phyloP scores from a whole-genome alignment of 2,888 invertebrate species.

The Erebia epiphron region DNA sequence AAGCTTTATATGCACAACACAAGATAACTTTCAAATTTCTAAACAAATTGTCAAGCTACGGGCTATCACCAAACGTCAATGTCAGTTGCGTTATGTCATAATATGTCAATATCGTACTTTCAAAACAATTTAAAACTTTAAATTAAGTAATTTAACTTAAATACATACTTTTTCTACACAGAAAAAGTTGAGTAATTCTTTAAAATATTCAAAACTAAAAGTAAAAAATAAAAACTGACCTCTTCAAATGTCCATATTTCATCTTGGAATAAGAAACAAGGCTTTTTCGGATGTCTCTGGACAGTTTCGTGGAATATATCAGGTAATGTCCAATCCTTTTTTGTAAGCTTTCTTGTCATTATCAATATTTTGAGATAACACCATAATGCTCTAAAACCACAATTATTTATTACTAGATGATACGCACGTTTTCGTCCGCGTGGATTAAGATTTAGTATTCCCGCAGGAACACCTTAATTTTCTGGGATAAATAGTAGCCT shows the following conservation, averaged over 20 bases:
- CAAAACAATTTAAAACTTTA: too few relatives aligned
- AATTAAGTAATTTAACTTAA: too few relatives aligned
- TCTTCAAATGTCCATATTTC: conserved; percentile 93
- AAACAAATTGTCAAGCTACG: too few relatives aligned
- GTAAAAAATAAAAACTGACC: conserved; percentile 65
- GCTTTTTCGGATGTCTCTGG: conserved; percentile 90
- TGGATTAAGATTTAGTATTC: too few relatives aligned
- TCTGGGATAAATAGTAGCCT: too few relatives aligned
- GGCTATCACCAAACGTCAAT: too few relatives aligned
- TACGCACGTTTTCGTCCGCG: too few relatives aligned
- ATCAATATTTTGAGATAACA: conserved; percentile 86
- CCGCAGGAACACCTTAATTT: too few relatives aligned
- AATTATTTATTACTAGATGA: not conserved
- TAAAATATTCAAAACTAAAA: not conserved
- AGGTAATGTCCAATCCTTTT: conserved; percentile 88
- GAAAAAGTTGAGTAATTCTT: not conserved
- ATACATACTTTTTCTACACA: not conserved
- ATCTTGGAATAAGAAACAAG: conserved; percentile 91
- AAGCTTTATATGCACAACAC: too few relatives aligned
- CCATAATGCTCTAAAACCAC: conserved; percentile 79
- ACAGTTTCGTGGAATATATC: conserved; percentile 91
- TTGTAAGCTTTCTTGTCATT: conserved; percentile 85
- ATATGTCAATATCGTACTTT: too few relatives aligned
- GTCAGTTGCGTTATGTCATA: too few relatives aligned
- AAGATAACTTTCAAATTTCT: too few relatives aligned